Percentiles rank a stretch among this genome's conserved stretches.
These are phyloP conservation scores for Leontocebus nigricollis DNA, from an alignment of 2,797 vertebrate species.

Conservation along the genomic window DNA sequence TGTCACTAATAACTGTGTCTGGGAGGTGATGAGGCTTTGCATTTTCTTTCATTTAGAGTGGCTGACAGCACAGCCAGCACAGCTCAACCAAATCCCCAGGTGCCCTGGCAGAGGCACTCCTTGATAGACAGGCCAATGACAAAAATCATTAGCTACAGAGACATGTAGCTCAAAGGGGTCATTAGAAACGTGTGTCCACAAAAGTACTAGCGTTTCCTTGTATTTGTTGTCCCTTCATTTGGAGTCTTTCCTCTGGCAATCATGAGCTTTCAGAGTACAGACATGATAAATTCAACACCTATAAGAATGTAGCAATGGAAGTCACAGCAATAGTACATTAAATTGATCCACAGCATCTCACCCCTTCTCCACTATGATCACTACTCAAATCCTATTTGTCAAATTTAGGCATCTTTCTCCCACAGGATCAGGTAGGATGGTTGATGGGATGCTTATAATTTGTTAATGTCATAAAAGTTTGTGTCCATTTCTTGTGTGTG, in stretches of 20 bases:
- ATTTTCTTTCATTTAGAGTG: neutral
- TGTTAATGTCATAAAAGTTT: neutral
- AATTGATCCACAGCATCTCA: neutral
- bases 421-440: neutral
- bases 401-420: neutral
- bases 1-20: neutral
- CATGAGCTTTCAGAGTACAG: neutral
- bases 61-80: no score
- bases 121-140: neutral
- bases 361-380: neutral
- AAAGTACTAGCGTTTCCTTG: neutral
- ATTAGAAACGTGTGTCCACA: neutral
- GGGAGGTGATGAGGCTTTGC: neutral
- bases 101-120: neutral
- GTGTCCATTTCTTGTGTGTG: neutral
- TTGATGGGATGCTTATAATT: neutral
- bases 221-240: neutral
- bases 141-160: neutral
- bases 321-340: neutral
- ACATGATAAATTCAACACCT: neutral
- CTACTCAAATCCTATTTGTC: neutral
- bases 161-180: neutral
- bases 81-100: neutral
- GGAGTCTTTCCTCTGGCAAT: neutral
- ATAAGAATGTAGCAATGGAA: neutral